Evolutionary conservation across 1,140 invertebrate genomes (phyloP), one percentile per base, ranked within the genome.

Genomic region (Adelges cooleyi): DNA sequence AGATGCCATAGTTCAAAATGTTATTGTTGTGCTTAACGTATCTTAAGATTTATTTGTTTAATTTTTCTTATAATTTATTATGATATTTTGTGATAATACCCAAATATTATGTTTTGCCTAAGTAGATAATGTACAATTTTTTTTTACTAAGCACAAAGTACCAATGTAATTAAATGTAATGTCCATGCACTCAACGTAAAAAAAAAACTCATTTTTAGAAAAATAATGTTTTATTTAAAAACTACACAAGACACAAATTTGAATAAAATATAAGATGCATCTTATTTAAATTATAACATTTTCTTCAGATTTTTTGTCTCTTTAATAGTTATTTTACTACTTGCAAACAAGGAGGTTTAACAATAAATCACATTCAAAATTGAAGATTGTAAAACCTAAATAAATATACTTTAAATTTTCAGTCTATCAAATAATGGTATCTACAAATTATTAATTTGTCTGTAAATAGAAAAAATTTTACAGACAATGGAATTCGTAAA

Each of bases 11-110:
- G 53, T 56, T 40, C 33, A 56, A 25, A 36, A 38, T 56, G 53
- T 56, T 40, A 56, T 56, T 56, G 15, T 40, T 56, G 42, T 38
- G 53, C 53, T 56, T 56, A 56, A 42, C 53, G 42, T 56, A 56
- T 56, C 53, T 54, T 42, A 42, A 5, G 25, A 56, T 40, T 56
- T 56, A 22, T 56, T 56, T n/a, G n/a, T n/a, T n/a, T n/a, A n/a
- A n/a, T n/a, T n/a, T 40, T 25, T 40, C 40, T 54, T 23, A 50
- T 50, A 27, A 15, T 40, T 42, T 42, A 38, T 38, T 38, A 13
- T 38, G 13, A 38, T 38, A 22, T 54, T 20, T 56, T 56, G 33
- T 56, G 40, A 18, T 42, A 56, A n/a, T n/a, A n/a, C n/a, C n/a
- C n/a, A n/a, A 8, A 38, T 56, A 40, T 20, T 56, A 13, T 23